Evolutionary conservation across 2,888 invertebrate genomes (phyloP), one percentile per base, ranked within the genome.

Genomic region (Latrodectus hesperus): DNA sequence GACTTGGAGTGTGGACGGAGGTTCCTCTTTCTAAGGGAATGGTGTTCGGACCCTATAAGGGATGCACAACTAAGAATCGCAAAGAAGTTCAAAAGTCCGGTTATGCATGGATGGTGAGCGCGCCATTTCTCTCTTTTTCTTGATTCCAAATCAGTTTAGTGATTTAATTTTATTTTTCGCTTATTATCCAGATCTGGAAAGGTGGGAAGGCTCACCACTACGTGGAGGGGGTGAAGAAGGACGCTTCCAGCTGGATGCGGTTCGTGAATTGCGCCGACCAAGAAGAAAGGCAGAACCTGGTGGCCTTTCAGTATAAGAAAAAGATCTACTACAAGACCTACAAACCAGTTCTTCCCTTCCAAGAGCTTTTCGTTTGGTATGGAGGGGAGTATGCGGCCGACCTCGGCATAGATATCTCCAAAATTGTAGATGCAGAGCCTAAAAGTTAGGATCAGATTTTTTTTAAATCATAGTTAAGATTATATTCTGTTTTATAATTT

Each of bases 291-390:
- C 73, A 84, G 60, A 79, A 78, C 17, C 65, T 84, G 49, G 91
- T 93, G 53, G 94, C 94, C 0, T 94, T 93, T 90, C 94, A 94
- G 91, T 94, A 93, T 90, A 92, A 91, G 65, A 94, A 94, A 0
- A 91, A 93, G 70, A 92, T 94, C 5, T 94, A 93, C 90, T 94
- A 94, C 91, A 92, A 93, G 78, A 93, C 92, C 0, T 90, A 91
- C 70, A 91, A 90, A 64, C 90, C 91, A 8, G 92, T 93, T 55
- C 17, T 88, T 64, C 89, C 91, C 6, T 91, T 92, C 10, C 91
- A 91, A 60, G 93, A 93, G 89, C 90, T 93, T 67, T 90, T 93
- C 65, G 93, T 93, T 0, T 93, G 91, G 91, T 93, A 93, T 89
- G 93, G 93, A 5, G 91, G 91, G 52, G 91, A 91, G 26, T 93